Base-by-base conservation (phyloP, 2,113 vertebrate genomes). In the Regulus satrapa region DNA sequence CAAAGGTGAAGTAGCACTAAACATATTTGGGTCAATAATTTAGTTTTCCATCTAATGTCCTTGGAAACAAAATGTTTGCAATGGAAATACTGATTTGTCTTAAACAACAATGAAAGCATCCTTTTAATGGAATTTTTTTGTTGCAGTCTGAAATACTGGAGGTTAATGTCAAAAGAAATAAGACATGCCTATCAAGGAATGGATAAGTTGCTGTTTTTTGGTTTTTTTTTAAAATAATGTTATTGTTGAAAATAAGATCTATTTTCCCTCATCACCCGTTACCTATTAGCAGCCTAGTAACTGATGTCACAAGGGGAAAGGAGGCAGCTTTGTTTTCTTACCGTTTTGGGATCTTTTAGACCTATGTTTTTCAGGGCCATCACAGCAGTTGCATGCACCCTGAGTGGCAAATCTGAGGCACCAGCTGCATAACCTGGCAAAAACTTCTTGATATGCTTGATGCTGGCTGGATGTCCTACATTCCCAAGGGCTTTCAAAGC, bases 381-480 rank as follows among this genome's bases (percentile, higher is more conserved):
- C 29, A 98, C 66, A 63, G 97, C 97, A 79, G 52, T 81, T 0
- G 4, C 15, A 3, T 97, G 97, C 79, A 98, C 58, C 23, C 88
- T 89, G 38, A 82, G 28, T 3, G 97, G 93, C 52, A 93, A 62
- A 62, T 94, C 82, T 3, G 67, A 94, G 43, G 89, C 85, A 52
- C 75, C 26, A 36, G 92, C 43, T 80, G 92, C 83, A 74, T 96
- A 96, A 23, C 89, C 93, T 45, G 96, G 96, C 56, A 98, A 92
- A 95, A 95, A 96, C 63, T 98, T 98, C 92, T 89, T 94, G 66
- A 98, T 97, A 32, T 85, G 89, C 78, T 98, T 98, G 61, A 97
- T 87, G 62, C 96, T 94, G 34, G 90, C 72, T 49, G 83, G 84
- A 63, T 97, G 94, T 34, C 96, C 96, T 36, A 95, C 82, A 66